Conservation (phyloP, 2,797 vertebrate genomes). For the Ispidina lecontei region DNA sequence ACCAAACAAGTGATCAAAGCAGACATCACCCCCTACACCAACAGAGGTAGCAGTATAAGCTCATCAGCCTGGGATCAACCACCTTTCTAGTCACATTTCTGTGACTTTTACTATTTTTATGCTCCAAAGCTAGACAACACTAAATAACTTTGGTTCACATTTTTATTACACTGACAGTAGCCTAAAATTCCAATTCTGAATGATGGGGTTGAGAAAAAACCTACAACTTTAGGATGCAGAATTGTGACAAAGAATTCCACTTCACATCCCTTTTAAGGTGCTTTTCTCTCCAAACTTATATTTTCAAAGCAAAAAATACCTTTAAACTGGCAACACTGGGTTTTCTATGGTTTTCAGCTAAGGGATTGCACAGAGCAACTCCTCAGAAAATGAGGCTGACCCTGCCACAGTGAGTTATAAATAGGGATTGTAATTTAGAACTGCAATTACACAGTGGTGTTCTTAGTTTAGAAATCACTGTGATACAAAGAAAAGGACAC, state of each 20-base stretch:
- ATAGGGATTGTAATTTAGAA: constrained; percentile 54
- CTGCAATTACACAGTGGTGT: constrained; percentile 11
- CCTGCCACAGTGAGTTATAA: constrained; percentile 32
- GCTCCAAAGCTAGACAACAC: neutral
- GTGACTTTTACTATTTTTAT: neutral
- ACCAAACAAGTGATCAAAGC: neutral
- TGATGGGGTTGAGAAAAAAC: neutral
- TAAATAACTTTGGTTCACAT: neutral
- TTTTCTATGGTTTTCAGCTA: neutral
- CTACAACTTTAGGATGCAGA: neutral
- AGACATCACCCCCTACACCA: neutral
- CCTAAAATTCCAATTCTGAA: neutral
- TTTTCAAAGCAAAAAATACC: neutral
- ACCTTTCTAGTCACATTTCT: neutral
- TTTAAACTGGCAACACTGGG: neutral
- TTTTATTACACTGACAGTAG: neutral
- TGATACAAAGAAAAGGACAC: constrained; percentile 14
- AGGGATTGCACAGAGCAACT: neutral
- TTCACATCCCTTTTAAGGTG: neutral
- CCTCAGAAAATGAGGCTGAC: constrained; percentile 11
- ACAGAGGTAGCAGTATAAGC: neutral
- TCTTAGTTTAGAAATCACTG: constrained; percentile 42
- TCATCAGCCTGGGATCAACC: neutral
- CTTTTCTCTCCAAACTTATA: neutral
- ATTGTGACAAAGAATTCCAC: neutral